Percentiles rank a stretch among this genome's conserved stretches.
Evolutionary conservation across 2,888 invertebrate species (phyloP).

Genomic region (Polia nebulosa): DNA sequence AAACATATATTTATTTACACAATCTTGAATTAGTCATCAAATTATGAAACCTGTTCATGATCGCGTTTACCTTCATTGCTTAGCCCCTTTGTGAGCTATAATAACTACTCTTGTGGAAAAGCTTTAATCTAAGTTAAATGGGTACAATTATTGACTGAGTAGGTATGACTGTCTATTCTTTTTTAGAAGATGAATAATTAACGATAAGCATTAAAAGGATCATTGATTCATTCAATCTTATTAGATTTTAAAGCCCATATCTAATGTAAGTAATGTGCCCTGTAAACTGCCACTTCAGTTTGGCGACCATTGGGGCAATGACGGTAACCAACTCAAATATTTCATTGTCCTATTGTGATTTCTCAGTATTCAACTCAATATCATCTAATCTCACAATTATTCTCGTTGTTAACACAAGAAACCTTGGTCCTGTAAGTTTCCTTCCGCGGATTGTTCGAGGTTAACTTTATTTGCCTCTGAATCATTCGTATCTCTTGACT

Average conservation of each 20-base stretch:
- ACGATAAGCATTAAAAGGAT: neutral
- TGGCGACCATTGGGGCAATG: no score
- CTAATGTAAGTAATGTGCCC: no score
- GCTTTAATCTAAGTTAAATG: neutral
- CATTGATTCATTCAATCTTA: neutral
- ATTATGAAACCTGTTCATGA: constrained; percentile 52
- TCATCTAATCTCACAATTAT: no score
- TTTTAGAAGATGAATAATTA: neutral
- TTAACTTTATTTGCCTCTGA: constrained; percentile 18
- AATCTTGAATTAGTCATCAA: constrained; percentile 56
- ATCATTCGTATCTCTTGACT: constrained; percentile 40
- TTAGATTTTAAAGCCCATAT: neutral
- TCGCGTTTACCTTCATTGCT: constrained; percentile 21
- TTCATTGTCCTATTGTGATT: no score
- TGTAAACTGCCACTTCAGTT: no score
- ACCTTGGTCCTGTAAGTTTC: neutral
- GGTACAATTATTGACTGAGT: neutral
- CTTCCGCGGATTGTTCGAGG: constrained; percentile 3
- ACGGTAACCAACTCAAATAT: no score
- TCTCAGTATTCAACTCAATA: no score
- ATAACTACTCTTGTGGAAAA: neutral
- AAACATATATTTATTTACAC: constrained; percentile 31
- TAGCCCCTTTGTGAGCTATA: constrained; percentile 12
- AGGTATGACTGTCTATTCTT: neutral
- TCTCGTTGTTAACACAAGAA: no score